Conservation (phyloP, 1,140 invertebrate species). For the Drosophila nikananu region DNA sequence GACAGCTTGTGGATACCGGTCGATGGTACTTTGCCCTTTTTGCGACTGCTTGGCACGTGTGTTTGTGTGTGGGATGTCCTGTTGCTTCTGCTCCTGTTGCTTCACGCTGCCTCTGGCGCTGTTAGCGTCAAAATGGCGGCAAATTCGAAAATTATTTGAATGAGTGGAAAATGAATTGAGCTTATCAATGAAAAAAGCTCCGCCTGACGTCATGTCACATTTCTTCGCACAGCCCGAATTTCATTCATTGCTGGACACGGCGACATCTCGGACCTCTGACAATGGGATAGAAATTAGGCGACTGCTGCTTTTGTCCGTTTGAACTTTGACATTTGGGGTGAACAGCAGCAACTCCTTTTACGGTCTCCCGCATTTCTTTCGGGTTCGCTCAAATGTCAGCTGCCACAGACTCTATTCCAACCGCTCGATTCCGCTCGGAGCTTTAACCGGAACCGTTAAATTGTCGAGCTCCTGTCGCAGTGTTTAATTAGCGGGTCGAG, state of each 20-base stretch:
- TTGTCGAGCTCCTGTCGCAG: constrained; percentile 13
- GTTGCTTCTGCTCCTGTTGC: constrained; percentile 21
- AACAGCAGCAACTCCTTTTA: not conserved
- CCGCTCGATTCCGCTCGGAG: constrained; percentile 13
- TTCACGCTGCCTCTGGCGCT: constrained; percentile 7
- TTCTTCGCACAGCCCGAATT: not conserved
- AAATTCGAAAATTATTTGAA: constrained; percentile 31
- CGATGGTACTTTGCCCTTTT: constrained; percentile 71
- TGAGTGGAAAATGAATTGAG: constrained; percentile 53
- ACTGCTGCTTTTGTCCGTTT: constrained; percentile 11
- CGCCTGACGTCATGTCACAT: constrained; percentile 38
- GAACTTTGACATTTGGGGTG: constrained; percentile 57
- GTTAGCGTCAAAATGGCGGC: constrained; percentile 20
- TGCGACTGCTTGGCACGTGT: constrained; percentile 44
- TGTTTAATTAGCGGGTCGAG: constrained; percentile 31
- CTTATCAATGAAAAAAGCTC: constrained; percentile 75
- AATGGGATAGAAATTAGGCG: not conserved
- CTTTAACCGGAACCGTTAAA: constrained; percentile 17
- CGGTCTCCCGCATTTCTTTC: not conserved
- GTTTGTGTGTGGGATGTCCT: constrained; percentile 67
- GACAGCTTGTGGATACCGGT: constrained; percentile 21
- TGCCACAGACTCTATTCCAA: constrained; percentile 24
- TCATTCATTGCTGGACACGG: constrained; percentile 50
- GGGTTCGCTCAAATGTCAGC: constrained; percentile 44
- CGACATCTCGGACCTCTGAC: not conserved